Base-by-base conservation (phyloP, 2,113 vertebrate species). In the Notarius quadriscutis region DNA sequence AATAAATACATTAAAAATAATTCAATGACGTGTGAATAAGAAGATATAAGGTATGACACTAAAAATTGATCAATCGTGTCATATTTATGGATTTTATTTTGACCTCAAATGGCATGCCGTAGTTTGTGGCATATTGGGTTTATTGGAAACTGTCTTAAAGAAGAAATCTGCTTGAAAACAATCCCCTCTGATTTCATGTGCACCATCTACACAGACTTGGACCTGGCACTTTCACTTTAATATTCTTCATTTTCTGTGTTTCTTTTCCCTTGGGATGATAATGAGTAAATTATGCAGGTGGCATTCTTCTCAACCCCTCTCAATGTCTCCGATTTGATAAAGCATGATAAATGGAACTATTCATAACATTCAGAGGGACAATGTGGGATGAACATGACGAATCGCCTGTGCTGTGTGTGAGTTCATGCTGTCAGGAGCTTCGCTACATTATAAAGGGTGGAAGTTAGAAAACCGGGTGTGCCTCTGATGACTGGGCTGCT, bases 261-360 rank as follows among this genome's bases (percentile, higher is more conserved):
- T 25, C 25, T 9, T 27, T 55, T 63, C 55, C 79, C 34, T 12
- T 55, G 69, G 57, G 25, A 87, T 18, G 17, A 77, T 22, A 65
- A 41, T 8, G 55, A 57, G 69, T 71, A 53, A 67, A 84, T 84
- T 85, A 85, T 75, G 71, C 86, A 30, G 60, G 62, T 55, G 60
- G 60, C 22, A 22, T 77, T 53, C 84, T 80, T 63, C 80, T 27
- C 57, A 83, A 83, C 17, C 20, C 60, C 74, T 71, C 60, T 51
- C 81, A 18, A 65, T 55, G 11, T 62, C 57, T 63, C 30, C 18
- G 67, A 83, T 83, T 83, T 87, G 63, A 77, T 83, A 83, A 87
- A 75, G 63, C 48, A 63, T 87, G 86, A 87, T 87, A 87, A 87
- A 87, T 87, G 86, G 58, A 75, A 51, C 81, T 34, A 63, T 83